Percentiles rank a stretch among this genome's conserved stretches.
These are phyloP conservation scores for Lepidocolaptes lacrymiger DNA, from an alignment of 2,797 vertebrate genomes.

Conservation along the genomic window DNA sequence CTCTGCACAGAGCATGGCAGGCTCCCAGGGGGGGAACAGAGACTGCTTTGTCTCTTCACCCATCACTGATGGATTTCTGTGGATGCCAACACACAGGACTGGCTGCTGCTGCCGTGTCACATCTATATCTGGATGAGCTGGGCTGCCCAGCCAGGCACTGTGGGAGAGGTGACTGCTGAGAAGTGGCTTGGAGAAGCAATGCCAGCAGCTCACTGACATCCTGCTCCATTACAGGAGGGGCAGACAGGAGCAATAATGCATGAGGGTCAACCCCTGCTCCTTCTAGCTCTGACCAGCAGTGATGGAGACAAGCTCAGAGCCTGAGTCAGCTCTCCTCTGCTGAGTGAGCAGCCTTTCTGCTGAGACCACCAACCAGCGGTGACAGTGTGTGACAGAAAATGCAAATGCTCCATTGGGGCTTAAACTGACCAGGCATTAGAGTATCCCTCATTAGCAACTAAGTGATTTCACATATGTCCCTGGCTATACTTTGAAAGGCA, in stretches of 20 bases:
- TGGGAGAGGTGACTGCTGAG: rapidly evolving
- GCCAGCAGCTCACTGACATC: rapidly evolving
- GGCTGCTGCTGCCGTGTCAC: not conserved
- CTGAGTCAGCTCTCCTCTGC: not conserved
- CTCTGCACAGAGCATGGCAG: rapidly evolving
- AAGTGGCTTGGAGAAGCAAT: not conserved
- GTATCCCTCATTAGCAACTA: not conserved
- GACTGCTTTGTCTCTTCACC: not conserved
- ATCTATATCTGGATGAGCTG: not conserved
- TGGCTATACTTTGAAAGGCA: not conserved
- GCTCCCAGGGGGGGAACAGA: not conserved
- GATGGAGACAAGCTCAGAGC: not conserved
- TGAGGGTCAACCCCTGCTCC: not conserved
- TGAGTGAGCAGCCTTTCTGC: not conserved
- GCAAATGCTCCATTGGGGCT: not conserved
- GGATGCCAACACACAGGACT: rapidly evolving
- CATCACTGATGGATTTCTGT: rapidly evolving
- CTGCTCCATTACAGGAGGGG: rapidly evolving
- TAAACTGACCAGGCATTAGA: not conserved
- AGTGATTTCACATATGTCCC: not conserved
- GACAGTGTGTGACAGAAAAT: not conserved
- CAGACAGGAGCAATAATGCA: not conserved
- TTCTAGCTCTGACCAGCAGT: not conserved
- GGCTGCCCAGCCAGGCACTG: rapidly evolving
- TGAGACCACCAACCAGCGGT: not conserved